Percentiles rank a stretch among this genome's conserved stretches.
Evolutionary conservation across 2,797 vertebrate species (phyloP).

Genomic region (Diplodus puntazzo): DNA sequence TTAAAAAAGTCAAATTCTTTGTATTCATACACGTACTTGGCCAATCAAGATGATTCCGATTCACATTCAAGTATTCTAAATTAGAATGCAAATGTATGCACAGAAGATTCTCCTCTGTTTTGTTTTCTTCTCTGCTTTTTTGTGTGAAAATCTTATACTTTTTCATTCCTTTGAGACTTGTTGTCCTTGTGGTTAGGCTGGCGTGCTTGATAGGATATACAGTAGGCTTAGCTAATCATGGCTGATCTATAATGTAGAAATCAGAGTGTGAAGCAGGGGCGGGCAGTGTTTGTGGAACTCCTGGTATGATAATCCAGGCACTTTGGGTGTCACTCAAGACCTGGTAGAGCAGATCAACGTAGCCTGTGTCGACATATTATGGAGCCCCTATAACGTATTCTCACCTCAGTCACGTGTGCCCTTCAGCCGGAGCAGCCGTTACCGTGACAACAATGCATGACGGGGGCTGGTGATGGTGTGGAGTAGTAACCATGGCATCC

Average conservation of each 20-base stretch:
- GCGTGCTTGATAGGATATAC: not conserved
- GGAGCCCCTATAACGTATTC: conserved; percentile 19
- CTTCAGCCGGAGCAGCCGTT: conserved; percentile 50
- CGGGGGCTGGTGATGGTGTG: conserved; percentile 35
- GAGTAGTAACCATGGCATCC: conserved; percentile 68
- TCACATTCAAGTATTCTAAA: not conserved
- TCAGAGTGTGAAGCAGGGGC: not conserved
- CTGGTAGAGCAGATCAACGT: conserved; percentile 16
- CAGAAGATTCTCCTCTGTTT: not conserved
- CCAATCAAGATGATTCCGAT: too few relatives aligned
- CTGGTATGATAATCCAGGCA: not conserved
- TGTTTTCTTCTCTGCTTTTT: not conserved
- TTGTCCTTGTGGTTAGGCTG: not conserved
- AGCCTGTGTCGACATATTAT: conserved; percentile 9
- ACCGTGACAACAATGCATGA: conserved; percentile 70
- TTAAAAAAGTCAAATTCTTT: too few relatives aligned
- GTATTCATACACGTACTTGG: too few relatives aligned
- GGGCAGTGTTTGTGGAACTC: not conserved
- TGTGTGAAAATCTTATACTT: not conserved
- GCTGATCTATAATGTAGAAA: not conserved
- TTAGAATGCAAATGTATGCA: not conserved
- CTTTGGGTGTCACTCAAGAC: conserved; percentile 5
- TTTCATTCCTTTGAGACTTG: not conserved
- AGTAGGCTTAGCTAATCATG: conserved; percentile 1
- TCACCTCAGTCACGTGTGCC: conserved; percentile 49